Evolutionary conservation across 2,797 vertebrate genomes (phyloP).

Genomic region (Monodelphis domestica): DNA sequence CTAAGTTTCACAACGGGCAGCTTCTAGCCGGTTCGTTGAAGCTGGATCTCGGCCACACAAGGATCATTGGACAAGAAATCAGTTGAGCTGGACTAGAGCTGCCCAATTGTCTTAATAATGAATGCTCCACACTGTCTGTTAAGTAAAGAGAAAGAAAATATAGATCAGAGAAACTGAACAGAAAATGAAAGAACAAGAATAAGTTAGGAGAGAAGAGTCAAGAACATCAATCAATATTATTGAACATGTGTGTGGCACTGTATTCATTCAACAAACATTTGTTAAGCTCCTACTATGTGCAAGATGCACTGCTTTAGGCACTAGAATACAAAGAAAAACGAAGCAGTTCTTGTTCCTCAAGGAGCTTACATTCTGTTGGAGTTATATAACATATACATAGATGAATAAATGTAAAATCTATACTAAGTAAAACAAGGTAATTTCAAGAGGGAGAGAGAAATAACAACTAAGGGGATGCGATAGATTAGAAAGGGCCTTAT

Average conservation of each 20-base stretch:
- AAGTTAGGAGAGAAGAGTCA: slow-evolving; percentile 51
- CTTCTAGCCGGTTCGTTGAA: slow-evolving; percentile 76
- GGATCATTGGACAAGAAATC: slow-evolving; percentile 80
- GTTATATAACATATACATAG: not conserved
- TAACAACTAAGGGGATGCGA: slow-evolving; percentile 21
- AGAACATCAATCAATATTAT: slow-evolving; percentile 38
- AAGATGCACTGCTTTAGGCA: not conserved
- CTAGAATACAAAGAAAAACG: not conserved
- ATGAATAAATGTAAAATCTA: not conserved
- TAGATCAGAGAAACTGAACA: slow-evolving; percentile 60
- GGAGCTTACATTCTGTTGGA: not conserved
- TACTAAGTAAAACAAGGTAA: slow-evolving; percentile 31
- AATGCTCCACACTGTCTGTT: slow-evolving; percentile 79
- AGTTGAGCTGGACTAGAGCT: slow-evolving; percentile 67
- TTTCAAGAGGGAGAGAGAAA: not conserved
- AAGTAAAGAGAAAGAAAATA: slow-evolving; percentile 75
- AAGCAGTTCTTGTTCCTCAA: not conserved
- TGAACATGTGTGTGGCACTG: not conserved
- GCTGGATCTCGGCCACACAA: slow-evolving; percentile 76
- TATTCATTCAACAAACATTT: slow-evolving; percentile 29
- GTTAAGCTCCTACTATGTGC: slow-evolving; percentile 38
- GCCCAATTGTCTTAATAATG: slow-evolving; percentile 76
- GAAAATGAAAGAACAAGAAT: slow-evolving; percentile 18
- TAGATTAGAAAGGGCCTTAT: slow-evolving; percentile 38
- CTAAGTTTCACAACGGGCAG: slow-evolving; percentile 80